These are phyloP conservation scores for Dreissena polymorpha DNA, from an alignment of 1,140 invertebrate species.

Conservation along the genomic window DNA sequence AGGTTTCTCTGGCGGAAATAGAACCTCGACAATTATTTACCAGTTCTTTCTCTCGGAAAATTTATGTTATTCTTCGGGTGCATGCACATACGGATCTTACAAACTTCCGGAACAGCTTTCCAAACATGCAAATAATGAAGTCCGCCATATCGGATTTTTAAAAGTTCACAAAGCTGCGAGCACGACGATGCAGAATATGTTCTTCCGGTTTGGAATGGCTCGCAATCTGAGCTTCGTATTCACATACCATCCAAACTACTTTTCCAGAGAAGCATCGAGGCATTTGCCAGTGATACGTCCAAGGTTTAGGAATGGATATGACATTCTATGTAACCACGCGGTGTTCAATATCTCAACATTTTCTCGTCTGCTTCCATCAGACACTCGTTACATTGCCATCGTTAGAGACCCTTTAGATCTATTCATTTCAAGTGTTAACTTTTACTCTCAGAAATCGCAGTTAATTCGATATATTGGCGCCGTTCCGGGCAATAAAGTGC, in stretches of 20 bases:
- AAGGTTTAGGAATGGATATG: constrained; percentile 8
- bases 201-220: constrained; percentile 42
- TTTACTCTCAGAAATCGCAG: constrained; percentile 29
- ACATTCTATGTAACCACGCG: constrained; percentile 50
- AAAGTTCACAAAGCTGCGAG: constrained; percentile 56
- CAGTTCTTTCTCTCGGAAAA: too few species aligned
- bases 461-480: constrained; percentile 8
- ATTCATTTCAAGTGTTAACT: constrained; percentile 46
- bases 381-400: constrained; percentile 41
- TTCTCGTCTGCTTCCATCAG: constrained; percentile 22
- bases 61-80: too few species aligned
- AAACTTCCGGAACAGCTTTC: too few species aligned
- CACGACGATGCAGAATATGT: constrained; percentile 49
- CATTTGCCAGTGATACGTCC: neutral
- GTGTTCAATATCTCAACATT: constrained; percentile 25
- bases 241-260: constrained; percentile 19
- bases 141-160: constrained; percentile 50
- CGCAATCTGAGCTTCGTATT: constrained; percentile 47
- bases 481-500: constrained; percentile 17
- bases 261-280: neutral
- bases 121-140: constrained; percentile 4
- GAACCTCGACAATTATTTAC: too few species aligned
- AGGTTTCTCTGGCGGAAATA: too few species aligned
- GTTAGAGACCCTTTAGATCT: constrained; percentile 34
- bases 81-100: too few species aligned